phyloP scores from a whole-genome alignment of 2,797 vertebrate genomes.

The Miichthys miiuy region DNA sequence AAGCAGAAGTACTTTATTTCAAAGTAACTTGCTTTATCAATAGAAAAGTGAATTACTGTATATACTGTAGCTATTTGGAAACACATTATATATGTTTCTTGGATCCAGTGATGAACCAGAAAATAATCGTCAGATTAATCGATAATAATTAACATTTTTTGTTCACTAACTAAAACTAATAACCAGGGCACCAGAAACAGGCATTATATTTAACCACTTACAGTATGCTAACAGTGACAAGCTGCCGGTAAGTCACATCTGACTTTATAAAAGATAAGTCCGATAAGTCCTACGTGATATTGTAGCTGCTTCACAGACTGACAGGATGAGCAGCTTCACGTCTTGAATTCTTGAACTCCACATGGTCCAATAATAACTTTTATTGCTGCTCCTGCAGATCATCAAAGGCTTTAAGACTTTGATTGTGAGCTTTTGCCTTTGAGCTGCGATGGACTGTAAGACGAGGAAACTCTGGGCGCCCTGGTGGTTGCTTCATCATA shows the following conservation, averaged over 20 bases:
- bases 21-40: not conserved
- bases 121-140: not conserved
- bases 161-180: not conserved
- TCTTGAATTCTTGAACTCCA: constrained; percentile 25
- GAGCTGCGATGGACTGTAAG: constrained; percentile 51
- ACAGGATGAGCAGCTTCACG: constrained; percentile 40
- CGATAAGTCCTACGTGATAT: constrained; percentile 19
- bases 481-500: constrained; percentile 37
- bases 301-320: constrained; percentile 3
- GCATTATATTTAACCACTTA: not conserved
- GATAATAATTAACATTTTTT: not conserved
- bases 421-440: constrained; percentile 46
- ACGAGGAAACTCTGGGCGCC: constrained; percentile 37
- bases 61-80: not conserved
- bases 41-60: not conserved
- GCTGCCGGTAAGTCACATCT: not conserved
- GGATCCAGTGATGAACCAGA: not conserved
- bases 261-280: constrained; percentile 12
- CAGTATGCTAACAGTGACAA: not conserved
- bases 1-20: not conserved
- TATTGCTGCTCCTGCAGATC: constrained; percentile 47
- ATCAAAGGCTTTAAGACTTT: constrained; percentile 41
- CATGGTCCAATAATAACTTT: constrained; percentile 50
- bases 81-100: not conserved
- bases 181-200: not conserved